These are phyloP conservation scores for Odontamblyopus lacepedii DNA, from an alignment of 2,797 vertebrate genomes.

Conservation along the genomic window DNA sequence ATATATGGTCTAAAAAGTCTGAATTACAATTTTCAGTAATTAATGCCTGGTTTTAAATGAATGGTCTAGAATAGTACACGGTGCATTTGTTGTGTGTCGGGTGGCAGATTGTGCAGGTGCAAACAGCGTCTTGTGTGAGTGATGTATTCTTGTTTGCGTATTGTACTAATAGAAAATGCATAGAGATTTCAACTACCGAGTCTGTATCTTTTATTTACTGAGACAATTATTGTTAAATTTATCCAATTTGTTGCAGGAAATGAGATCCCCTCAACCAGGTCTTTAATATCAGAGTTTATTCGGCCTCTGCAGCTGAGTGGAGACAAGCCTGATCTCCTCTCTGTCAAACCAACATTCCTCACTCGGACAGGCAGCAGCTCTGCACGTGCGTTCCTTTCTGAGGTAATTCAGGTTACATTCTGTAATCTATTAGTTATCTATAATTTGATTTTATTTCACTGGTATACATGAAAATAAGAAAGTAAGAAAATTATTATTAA, in stretches of 20 bases:
- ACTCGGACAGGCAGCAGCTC: constrained; percentile 80
- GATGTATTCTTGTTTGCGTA: not conserved
- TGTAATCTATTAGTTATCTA: no score
- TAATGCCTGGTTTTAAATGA: not conserved
- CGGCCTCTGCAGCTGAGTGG: constrained; percentile 85
- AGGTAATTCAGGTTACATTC: constrained; percentile 67
- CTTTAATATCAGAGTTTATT: constrained; percentile 88
- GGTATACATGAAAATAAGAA: no score
- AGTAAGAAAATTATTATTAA: not conserved
- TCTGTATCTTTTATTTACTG: not conserved
- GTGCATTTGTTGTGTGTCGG: not conserved
- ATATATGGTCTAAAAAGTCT: not conserved
- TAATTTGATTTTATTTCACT: no score
- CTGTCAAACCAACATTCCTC: constrained; percentile 89
- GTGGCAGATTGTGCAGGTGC: not conserved
- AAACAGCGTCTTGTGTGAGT: not conserved
- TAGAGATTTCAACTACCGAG: not conserved
- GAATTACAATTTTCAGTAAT: no score
- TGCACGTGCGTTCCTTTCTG: constrained; percentile 85
- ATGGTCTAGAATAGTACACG: not conserved
- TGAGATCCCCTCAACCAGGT: constrained; percentile 82
- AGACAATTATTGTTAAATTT: not conserved
- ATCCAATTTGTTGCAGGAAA: constrained; percentile 74
- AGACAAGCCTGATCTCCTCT: constrained; percentile 88
- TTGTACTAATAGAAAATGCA: not conserved